Percentiles rank a stretch among this genome's conserved stretches.
Conservation (phyloP, 2,113 vertebrate species). For the Grantiella picta region DNA sequence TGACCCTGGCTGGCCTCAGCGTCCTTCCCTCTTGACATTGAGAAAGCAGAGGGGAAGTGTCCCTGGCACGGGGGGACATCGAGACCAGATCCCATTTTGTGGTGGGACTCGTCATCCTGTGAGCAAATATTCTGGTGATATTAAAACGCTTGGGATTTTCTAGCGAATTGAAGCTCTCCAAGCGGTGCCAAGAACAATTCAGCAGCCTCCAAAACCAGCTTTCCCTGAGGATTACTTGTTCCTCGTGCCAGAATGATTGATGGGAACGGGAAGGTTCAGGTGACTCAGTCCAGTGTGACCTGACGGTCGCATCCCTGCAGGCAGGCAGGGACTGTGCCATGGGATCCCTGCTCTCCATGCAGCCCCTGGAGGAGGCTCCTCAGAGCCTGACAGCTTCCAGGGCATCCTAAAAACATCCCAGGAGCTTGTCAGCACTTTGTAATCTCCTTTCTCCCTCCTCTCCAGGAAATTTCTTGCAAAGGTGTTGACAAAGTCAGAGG, state of each 20-base stretch:
- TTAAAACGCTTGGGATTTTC: conserved; percentile 48
- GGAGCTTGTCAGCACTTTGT: background rate
- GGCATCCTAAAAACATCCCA: background rate
- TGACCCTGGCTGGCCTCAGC: background rate
- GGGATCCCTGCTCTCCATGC: background rate
- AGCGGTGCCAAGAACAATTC: conserved; percentile 49
- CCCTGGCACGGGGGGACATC: background rate
- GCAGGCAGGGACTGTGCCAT: accelerated
- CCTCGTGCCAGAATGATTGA: conserved; percentile 1
- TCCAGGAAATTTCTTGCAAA: background rate
- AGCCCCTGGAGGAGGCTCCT: background rate
- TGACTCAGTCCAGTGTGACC: background rate
- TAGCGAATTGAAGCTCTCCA: background rate
- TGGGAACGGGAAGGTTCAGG: background rate
- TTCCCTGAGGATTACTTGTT: conserved; percentile 26
- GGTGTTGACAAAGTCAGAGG: background rate
- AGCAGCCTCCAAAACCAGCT: conserved; percentile 46
- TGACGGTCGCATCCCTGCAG: accelerated
- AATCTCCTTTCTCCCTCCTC: background rate
- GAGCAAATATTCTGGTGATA: background rate
- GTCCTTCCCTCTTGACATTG: accelerated
- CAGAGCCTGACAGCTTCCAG: background rate
- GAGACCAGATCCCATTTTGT: background rate
- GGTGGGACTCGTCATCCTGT: background rate
- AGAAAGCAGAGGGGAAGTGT: background rate